These are phyloP conservation scores for Procapra przewalskii DNA, from an alignment of 2,113 vertebrate species.

Conservation along the genomic window DNA sequence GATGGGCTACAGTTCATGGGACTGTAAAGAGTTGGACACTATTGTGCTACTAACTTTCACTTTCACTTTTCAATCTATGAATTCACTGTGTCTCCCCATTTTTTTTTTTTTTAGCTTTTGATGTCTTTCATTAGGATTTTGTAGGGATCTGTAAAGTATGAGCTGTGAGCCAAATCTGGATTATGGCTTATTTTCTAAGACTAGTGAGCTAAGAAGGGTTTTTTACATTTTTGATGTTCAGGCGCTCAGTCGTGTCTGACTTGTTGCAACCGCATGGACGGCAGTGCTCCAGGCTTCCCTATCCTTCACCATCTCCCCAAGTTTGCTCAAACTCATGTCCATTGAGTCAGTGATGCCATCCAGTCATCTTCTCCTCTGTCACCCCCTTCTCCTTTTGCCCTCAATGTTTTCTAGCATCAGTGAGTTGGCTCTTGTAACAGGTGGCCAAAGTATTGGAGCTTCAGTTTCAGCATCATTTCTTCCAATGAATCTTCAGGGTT, in stretches of 20 bases:
- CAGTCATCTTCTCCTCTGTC: not conserved
- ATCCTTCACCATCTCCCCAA: not conserved
- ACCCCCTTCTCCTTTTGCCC: not conserved
- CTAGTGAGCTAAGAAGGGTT: not conserved
- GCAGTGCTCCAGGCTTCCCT: not conserved
- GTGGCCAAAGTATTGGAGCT: not conserved
- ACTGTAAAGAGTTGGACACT: not conserved
- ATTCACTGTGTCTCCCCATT: not conserved
- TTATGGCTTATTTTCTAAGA: not conserved
- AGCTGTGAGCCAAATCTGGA: not conserved
- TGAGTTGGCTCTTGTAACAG: not conserved
- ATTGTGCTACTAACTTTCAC: not conserved
- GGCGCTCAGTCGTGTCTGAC: rapidly evolving
- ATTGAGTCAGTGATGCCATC: not conserved
- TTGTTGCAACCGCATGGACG: rapidly evolving
- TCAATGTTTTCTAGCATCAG: not conserved
- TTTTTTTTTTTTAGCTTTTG: not conserved
- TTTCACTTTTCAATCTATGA: not conserved
- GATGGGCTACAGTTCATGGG: not conserved
- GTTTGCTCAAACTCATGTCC: not conserved
- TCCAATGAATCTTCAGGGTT: not conserved
- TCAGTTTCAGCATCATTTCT: not conserved
- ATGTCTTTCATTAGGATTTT: not conserved
- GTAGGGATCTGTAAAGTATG: not conserved
- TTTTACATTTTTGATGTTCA: not conserved